Conservation (phyloP, 2,888 invertebrate species). For the Torymus texanus region DNA sequence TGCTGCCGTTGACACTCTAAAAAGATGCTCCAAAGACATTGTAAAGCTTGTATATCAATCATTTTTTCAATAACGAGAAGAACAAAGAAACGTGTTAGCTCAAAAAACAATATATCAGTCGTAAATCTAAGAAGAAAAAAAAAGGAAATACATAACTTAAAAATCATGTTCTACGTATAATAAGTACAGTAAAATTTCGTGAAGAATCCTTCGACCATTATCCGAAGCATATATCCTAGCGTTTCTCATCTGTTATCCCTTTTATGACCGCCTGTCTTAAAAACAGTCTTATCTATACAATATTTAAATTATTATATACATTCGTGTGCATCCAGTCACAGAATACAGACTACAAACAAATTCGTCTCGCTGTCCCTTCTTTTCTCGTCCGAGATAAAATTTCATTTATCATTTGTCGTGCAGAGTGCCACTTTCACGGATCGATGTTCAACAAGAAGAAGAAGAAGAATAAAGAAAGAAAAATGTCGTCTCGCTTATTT, state of each 20-base stretch:
- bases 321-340: conserved; percentile 67
- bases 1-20: conserved; percentile 15
- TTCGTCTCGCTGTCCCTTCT: background rate
- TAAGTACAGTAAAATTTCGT: conserved; percentile 62
- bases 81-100: conserved; percentile 3
- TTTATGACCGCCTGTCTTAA: conserved; percentile 56
- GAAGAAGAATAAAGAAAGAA: conserved; percentile 3
- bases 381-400: background rate
- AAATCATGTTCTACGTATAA: conserved; percentile 30
- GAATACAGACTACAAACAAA: conserved; percentile 61
- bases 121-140: conserved; percentile 37
- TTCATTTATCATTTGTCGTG: conserved; percentile 23
- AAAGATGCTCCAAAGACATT: conserved; percentile 37
- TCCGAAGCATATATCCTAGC: conserved; percentile 32
- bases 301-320: conserved; percentile 74
- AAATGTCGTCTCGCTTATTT: conserved; percentile 37
- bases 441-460: conserved; percentile 33
- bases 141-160: conserved; percentile 36
- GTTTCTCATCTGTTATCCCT: conserved; percentile 16
- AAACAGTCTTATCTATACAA: conserved; percentile 73
- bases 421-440: conserved; percentile 35
- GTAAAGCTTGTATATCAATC: conserved; percentile 6
- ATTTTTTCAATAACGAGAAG: background rate
- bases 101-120: conserved; percentile 20
- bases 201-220: conserved; percentile 35